Base-by-base conservation (phyloP, 2,888 invertebrate genomes). In the Branchipolynoe longqiensis region DNA sequence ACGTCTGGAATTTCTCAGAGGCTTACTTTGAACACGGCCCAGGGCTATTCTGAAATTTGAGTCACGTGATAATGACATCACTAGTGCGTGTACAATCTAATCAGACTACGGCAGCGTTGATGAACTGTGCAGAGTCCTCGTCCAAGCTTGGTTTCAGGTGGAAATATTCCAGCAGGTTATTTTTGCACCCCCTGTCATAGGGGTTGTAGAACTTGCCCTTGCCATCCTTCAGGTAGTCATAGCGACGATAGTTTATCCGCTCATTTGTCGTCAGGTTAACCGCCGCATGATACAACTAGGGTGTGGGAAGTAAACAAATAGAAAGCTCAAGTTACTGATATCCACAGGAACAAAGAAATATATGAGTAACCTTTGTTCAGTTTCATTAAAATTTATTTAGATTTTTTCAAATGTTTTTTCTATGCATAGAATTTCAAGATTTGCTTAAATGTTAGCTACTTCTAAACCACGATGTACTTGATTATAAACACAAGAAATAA, bases 231-330 rank as follows among this genome's bases (percentile, higher is more conserved):
- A 98, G 94, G 93, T 98, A 98, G 0, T 97, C 96, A 93, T 98
- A 98, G 83, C 98, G 95, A 92, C 97, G 97, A 93, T 97, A 97
- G 94, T 98, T 98, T 93, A 98, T 97, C 96, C 97, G 97, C 94
- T 98, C 98, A 93, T 98, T 98, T 73, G 98, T 98, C 8, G 98
- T 98, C 86, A 98, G 94, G 94, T 98, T 98, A 97, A 97, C 97
- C 92, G 97, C 97, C 18, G 97, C 97, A 93, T 98, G 97, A 33
- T 97, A 95, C 82, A 97, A 96, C 98, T 98, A 95, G 31, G 94
- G 8, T 18, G 18, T 48, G 48, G 48, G 18, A 48, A n/a, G n/a
- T n/a, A n/a, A n/a, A n/a, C n/a, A n/a, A n/a, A n/a, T n/a, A n/a
- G n/a, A n/a, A n/a, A n/a, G n/a, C n/a, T n/a, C n/a, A n/a, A n/a